Evolutionary conservation across 2,113 vertebrate genomes (phyloP).

Genomic region (Circaetus cinerascens): DNA sequence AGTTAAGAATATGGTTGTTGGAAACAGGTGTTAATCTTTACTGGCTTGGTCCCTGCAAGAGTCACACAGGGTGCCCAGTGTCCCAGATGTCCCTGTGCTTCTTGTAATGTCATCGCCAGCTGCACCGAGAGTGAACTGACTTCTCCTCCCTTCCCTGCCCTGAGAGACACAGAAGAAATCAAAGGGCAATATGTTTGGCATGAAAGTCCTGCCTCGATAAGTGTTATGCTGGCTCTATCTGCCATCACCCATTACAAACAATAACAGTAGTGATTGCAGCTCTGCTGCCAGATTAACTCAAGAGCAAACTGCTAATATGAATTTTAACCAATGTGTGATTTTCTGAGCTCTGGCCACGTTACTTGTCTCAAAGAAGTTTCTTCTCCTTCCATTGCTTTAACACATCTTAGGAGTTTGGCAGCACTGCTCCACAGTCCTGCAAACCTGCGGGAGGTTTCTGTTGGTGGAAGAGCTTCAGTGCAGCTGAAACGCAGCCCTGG

Average conservation of each 20-base stretch:
- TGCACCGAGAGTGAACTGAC: not conserved
- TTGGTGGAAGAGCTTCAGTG: not conserved
- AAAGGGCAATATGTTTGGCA: not conserved
- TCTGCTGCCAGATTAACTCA: not conserved
- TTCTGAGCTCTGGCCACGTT: not conserved
- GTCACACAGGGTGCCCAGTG: not conserved
- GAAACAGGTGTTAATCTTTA: conserved; percentile 44
- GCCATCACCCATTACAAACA: not conserved
- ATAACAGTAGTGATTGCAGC: not conserved
- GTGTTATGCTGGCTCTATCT: not conserved
- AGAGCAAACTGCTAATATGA: not conserved
- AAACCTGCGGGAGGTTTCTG: accelerated
- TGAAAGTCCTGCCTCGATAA: not conserved
- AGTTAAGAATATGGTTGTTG: not conserved
- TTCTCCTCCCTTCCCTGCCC: not conserved
- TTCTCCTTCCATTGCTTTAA: not conserved
- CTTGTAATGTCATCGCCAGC: not conserved
- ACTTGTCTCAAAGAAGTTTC: not conserved
- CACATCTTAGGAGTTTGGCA: accelerated
- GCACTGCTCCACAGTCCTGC: accelerated
- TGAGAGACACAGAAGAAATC: not conserved
- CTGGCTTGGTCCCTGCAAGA: not conserved
- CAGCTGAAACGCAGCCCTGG: not conserved
- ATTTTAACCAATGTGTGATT: accelerated
- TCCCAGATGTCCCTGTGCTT: not conserved